Conservation (phyloP, 2,797 vertebrate genomes). For the Hypotaenidia philippensis region DNA sequence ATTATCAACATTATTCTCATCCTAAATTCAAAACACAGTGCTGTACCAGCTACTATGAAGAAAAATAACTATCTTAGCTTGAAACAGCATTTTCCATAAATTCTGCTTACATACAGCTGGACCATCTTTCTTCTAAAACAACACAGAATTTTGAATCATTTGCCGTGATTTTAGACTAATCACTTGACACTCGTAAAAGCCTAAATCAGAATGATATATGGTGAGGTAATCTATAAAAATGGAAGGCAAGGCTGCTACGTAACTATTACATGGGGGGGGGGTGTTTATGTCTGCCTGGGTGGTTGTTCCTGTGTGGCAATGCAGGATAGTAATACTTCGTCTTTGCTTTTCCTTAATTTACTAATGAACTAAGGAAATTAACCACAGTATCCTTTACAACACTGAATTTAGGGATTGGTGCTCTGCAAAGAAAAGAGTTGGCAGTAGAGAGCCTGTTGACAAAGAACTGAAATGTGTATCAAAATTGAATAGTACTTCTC, state of each 20-base stretch:
- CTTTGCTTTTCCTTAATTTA: neutral
- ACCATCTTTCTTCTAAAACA: neutral
- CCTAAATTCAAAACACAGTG: no score
- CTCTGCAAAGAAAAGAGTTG: neutral
- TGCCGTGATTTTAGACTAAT: neutral
- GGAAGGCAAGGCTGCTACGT: neutral
- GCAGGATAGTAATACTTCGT: neutral
- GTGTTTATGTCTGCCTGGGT: constrained; percentile 2
- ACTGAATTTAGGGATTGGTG: neutral
- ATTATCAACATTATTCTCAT: no score
- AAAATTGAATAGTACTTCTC: neutral
- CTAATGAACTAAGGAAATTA: neutral
- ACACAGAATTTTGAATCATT: neutral
- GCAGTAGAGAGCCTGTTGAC: neutral
- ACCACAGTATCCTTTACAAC: neutral
- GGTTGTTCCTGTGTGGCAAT: constrained; percentile 1
- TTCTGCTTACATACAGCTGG: fast-evolving
- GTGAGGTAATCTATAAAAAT: neutral
- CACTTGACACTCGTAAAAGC: neutral
- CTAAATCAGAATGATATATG: neutral
- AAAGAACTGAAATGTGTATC: neutral
- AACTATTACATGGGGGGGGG: neutral
- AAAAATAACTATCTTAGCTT: no score
- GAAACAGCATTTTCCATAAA: neutral
- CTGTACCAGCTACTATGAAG: no score